These are phyloP conservation scores for Corythoichthys intestinalis DNA, from an alignment of 2,113 vertebrate genomes.

Conservation along the genomic window DNA sequence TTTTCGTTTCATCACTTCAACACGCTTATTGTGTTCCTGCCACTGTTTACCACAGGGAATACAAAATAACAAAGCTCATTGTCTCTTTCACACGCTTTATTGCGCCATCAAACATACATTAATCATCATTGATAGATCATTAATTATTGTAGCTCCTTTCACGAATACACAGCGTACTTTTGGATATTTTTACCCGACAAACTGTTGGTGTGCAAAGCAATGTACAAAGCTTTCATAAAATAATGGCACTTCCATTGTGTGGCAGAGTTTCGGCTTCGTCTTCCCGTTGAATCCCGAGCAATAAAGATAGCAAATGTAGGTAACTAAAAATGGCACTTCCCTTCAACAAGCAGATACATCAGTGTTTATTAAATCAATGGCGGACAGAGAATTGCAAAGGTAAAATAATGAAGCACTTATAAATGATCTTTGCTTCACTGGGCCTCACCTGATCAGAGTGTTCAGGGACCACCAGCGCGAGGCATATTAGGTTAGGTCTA, in stretches of 20 bases:
- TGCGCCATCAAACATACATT: conserved; percentile 67
- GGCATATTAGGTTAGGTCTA: conserved; percentile 73
- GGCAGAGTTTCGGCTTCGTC: conserved; percentile 46
- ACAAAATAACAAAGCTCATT: conserved; percentile 51
- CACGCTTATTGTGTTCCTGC: conserved; percentile 39
- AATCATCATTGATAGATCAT: conserved; percentile 70
- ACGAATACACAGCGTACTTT: conserved; percentile 61
- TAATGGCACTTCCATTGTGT: conserved; percentile 41
- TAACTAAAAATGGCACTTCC: conserved; percentile 72
- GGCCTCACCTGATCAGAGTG: conserved; percentile 73
- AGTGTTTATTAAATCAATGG: conserved; percentile 83
- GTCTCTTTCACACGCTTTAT: conserved; percentile 60
- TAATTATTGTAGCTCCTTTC: conserved; percentile 69
- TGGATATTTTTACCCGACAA: conserved; percentile 64
- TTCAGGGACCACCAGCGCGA: conserved; percentile 67
- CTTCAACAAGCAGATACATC: conserved; percentile 77
- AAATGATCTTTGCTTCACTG: conserved; percentile 85
- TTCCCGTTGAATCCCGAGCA: conserved; percentile 62
- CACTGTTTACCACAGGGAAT: conserved; percentile 50
- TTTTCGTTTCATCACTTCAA: conserved; percentile 44
- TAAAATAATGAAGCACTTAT: conserved; percentile 92
- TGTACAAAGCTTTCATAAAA: conserved; percentile 47
- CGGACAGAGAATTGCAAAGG: conserved; percentile 83
- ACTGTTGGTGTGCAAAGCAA: conserved; percentile 51
- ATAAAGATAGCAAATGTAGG: conserved; percentile 68